Evolutionary conservation across 2,797 vertebrate genomes (phyloP), one percentile per base, ranked within the genome.

Genomic region (Gallinago nigripennis): DNA sequence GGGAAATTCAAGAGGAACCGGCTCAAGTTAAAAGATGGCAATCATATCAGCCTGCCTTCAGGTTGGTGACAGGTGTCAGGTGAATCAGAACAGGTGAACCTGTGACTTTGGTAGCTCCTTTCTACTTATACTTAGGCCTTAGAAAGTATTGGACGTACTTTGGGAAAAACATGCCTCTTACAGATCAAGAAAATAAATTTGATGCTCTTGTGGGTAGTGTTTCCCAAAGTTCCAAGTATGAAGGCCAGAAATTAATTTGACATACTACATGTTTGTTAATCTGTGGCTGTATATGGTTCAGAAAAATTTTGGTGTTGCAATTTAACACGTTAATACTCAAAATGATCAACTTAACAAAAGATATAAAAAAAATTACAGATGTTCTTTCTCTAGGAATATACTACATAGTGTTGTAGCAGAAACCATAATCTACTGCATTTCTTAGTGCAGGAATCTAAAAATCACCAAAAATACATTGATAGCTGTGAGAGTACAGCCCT

Each of bases 31-130:
- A 99, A 99, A 96, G 99, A 99, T 4, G 99, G 99, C 86, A 98
- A 99, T 97, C 98, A 99, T 83, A 99, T 99, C 97, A 99, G 99
- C 96, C 97, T 99, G 64, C 99, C 99, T 51, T 99, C 99, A 46
- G 99, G 99, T 99, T 78, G 53, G 98, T 98, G 80, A 25, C 4
- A 1, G 18, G 16, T 51, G 58, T 72, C 46, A 35, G 46, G 15
- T 63, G 48, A 56, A 65, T 37, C 51, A 16, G 21, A 64, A 18
- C 16, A 9, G 30, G 51, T 66, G 33, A 87, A 33, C 13, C 28
- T 56, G 20, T n/a, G 70, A 48, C 30, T 46, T 60, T 78, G 6
- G 8, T 58, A 68, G 23, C 41, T 91, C 30, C 21, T 86, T 86
- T 35, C 12, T 51, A 4, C 48, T 69, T 25, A 48, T 51, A 21